Evolutionary conservation across 2,888 invertebrate genomes (phyloP).

Genomic region (Diploptera punctata): DNA sequence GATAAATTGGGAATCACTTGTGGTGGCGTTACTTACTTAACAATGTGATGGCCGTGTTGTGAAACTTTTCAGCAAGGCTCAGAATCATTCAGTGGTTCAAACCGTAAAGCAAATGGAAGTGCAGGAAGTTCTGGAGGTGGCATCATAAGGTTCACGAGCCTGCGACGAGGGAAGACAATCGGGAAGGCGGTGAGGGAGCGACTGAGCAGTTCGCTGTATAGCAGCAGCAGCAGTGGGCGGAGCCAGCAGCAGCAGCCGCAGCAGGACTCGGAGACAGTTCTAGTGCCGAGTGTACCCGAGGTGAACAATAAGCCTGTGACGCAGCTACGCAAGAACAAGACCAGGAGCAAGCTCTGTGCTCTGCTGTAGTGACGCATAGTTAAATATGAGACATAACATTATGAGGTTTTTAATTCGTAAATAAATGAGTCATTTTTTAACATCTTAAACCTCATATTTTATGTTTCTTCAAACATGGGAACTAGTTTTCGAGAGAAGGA

Average conservation of each 20-base stretch:
- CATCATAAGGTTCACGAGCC: conserved; percentile 46
- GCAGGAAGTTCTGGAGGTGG: conserved; percentile 7
- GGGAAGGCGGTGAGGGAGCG: conserved; percentile 62
- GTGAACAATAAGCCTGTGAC: background rate
- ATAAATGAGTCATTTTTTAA: too few species aligned
- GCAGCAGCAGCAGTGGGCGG: conserved; percentile 47
- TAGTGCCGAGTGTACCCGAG: conserved; percentile 7
- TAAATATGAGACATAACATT: too few species aligned
- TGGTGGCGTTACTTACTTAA: too few species aligned
- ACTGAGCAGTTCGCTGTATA: conserved; percentile 62
- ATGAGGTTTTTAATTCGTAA: too few species aligned
- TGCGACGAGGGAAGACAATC: conserved; percentile 53
- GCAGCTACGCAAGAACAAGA: conserved; percentile 48
- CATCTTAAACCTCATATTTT: too few species aligned
- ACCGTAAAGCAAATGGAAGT: conserved; percentile 6
- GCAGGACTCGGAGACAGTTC: conserved; percentile 11
- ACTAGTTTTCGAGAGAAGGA: too few species aligned
- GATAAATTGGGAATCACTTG: too few species aligned
- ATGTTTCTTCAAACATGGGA: too few species aligned
- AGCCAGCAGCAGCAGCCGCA: conserved; percentile 43
- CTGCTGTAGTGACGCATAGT: too few species aligned
- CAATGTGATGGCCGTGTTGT: too few species aligned
- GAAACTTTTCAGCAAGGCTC: too few species aligned
- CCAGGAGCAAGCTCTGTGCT: conserved; percentile 55
- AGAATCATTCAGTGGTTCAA: too few species aligned